Evolutionary conservation across 2,888 invertebrate species (phyloP), one percentile per base, ranked within the genome.

Genomic region (Cheilosia vulpina): DNA sequence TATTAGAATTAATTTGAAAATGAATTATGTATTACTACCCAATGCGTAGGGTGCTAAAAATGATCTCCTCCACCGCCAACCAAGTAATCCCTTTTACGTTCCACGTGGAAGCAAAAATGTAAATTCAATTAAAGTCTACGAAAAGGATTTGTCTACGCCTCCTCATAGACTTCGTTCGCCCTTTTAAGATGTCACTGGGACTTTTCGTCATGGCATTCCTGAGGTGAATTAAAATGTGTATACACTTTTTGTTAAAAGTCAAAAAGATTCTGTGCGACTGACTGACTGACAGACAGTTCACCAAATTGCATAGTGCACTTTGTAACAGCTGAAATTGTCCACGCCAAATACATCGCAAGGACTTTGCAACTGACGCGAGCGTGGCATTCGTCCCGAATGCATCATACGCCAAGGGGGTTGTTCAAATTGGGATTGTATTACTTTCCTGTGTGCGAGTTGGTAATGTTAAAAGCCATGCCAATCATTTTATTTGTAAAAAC

Each of bases 381-480:
- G 17, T 34, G 38, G 13, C 53, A 53, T 60, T 31, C 62, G 45
- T 45, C 53, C 41, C 52, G 55, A 52, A 66, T 66, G 27, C 27
- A 66, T 53, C 50, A 38, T 6, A 38, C 11, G 38, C 11, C 7
- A 15, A 34, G 11, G 52, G 55, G 34, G 47, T n/a, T 41, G 19
- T 65, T 19, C 31, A 38, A 27, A 31, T 47, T 43, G 21, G 41
- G 52, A 41, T 24, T 47, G 15, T 6, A 43, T 41, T 52, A 27
- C 47, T 34, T 50, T n/a, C 6, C 34, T 13, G 11, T 21, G 24
- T 1, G 43, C 50, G 31, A 43, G 21, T 53, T 63, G 34, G 43
- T 53, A n/a, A n/a, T 55, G 57, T 57, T 66, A 58, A 75, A 66
- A 66, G 75, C 75, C 63, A 55, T 75, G 65, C 55, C 65, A 75